These are phyloP conservation scores for Scolopax mira DNA, from an alignment of 2,113 vertebrate genomes.

Conservation along the genomic window DNA sequence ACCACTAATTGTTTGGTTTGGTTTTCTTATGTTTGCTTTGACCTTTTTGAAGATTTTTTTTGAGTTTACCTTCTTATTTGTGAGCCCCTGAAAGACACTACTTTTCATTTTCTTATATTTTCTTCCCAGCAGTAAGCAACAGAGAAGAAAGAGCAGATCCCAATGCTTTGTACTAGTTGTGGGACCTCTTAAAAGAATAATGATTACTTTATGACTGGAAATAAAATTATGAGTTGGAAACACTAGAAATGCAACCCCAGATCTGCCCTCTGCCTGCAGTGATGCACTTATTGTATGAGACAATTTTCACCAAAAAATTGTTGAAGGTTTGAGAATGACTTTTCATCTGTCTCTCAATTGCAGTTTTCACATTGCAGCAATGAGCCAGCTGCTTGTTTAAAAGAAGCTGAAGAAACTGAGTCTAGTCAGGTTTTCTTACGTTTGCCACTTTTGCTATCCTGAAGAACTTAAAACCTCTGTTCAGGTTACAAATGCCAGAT, in stretches of 20 bases:
- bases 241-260: background rate
- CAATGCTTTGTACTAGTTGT: background rate
- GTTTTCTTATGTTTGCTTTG: background rate
- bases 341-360: background rate
- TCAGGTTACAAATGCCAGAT: accelerated
- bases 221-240: background rate
- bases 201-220: background rate
- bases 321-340: background rate
- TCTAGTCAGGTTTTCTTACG: background rate
- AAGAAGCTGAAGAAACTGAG: background rate
- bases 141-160: background rate
- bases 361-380: background rate
- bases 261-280: background rate
- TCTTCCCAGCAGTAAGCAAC: background rate
- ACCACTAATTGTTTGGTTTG: background rate
- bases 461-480: background rate
- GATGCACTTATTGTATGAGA: background rate
- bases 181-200: background rate
- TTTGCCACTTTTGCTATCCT: background rate
- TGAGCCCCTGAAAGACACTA: background rate
- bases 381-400: background rate
- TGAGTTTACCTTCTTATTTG: background rate
- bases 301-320: background rate
- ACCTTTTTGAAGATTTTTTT: background rate
- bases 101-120: background rate